Base-by-base conservation (phyloP, 1,140 invertebrate species). In the Drosophila pseudoananassae region DNA sequence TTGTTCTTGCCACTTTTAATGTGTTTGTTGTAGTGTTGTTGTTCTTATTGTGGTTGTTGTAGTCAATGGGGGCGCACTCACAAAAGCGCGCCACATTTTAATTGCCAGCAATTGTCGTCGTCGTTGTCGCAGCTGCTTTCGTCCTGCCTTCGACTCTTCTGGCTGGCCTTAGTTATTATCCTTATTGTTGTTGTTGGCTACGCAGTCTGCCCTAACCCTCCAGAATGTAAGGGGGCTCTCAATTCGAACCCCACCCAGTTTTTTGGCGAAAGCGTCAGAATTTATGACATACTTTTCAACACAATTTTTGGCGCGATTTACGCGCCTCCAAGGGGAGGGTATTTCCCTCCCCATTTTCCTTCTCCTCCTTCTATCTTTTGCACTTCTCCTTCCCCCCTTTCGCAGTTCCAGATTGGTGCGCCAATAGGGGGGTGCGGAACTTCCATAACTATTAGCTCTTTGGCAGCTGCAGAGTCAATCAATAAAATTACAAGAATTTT, bases 241-340 rank as follows among this genome's bases (percentile, higher is more conserved):
- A 27, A 27, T 27, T 27, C 1, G 5, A 27, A 45, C 47, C 46
- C 17, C n/a, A 27, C 43, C 60, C 64, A 20, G 51, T 64, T 57
- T 43, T 58, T 69, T 36, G 47, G 51, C 54, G 56, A 60, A 76
- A 80, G 83, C 78, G 70, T 73, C 58, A 71, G 73, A 89, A 89
- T 89, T 89, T 89, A 89, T 89, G 84, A 89, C 84, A 89, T 89
- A 88, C 84, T 88, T 88, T 75, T 88, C 63, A 74, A 68, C 83
- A 60, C 83, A 77, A 88, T 89, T 88, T 78, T 77, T 88, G 68
- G 59, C 72, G 78, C 83, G 76, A 88, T 83, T 88, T 88, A 88
- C 83, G 78, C 82, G 82, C 75, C 72, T 80, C 63, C 43, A 23
- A 14, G 25, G 25, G 25, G 25, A 27, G 25, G 25, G 25, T 0